Conservation (phyloP, 1,140 invertebrate genomes). For the Holcopasites calliopsidis region DNA sequence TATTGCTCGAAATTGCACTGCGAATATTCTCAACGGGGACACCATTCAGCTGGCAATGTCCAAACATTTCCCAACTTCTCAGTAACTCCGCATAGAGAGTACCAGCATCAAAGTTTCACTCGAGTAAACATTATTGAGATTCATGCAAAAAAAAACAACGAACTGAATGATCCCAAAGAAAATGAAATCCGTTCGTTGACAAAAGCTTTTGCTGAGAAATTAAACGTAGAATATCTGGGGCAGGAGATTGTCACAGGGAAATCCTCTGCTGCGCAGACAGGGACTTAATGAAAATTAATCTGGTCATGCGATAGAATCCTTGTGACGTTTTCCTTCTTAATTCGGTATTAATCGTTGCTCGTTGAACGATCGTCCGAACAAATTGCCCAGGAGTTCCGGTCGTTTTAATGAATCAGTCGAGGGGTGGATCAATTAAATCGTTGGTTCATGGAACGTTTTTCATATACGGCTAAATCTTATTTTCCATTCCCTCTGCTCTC, state of each 20-base stretch:
- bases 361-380: conserved; percentile 49
- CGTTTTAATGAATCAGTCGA: conserved; percentile 52
- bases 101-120: conserved; percentile 10
- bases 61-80: conserved; percentile 17
- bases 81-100: neutral
- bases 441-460: no score
- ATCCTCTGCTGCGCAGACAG: neutral
- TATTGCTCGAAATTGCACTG: neutral
- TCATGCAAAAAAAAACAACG: neutral
- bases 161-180: no score
- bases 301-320: conserved; percentile 14
- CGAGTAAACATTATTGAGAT: neutral
- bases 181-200: no score
- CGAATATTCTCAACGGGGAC: neutral
- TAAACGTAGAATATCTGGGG: no score
- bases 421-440: conserved; percentile 61
- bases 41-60: conserved; percentile 7
- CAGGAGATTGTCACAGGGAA: neutral
- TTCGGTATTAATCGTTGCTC: conserved; percentile 31
- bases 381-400: conserved; percentile 60
- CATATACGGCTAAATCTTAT: no score
- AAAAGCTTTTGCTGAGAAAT: no score
- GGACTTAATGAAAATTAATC: conserved; percentile 22
- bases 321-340: conserved; percentile 39
- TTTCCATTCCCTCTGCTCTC: neutral